These are phyloP conservation scores for Papilio aristodemus DNA, from an alignment of 1,140 invertebrate genomes.

Conservation along the genomic window DNA sequence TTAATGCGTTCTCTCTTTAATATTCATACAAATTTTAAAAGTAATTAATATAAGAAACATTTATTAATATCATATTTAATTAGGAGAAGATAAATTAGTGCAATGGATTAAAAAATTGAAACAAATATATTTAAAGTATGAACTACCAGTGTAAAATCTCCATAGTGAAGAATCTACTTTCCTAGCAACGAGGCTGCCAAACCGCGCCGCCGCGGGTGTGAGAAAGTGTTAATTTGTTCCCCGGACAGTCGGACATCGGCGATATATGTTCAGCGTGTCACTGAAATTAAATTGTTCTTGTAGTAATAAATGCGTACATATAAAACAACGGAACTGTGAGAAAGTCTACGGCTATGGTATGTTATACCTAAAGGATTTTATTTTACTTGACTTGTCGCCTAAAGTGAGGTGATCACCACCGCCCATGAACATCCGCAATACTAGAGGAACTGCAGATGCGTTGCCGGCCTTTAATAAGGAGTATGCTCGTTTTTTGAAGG, in stretches of 20 bases:
- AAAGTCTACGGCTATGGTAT: slow-evolving; percentile 40
- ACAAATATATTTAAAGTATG: too few species aligned
- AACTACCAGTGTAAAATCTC: not conserved
- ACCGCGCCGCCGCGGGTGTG: slow-evolving; percentile 38
- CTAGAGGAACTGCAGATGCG: too few species aligned
- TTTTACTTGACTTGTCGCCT: not conserved
- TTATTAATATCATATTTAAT: too few species aligned
- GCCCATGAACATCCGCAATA: too few species aligned
- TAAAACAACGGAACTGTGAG: slow-evolving; percentile 41
- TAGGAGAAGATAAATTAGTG: too few species aligned
- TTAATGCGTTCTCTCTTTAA: too few species aligned
- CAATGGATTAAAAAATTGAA: too few species aligned
- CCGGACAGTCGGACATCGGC: slow-evolving; percentile 42
- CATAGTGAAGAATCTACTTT: slow-evolving; percentile 7
- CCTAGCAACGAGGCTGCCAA: slow-evolving; percentile 16
- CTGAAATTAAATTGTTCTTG: slow-evolving; percentile 61
- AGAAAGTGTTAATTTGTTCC: slow-evolving; percentile 60
- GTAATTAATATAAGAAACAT: too few species aligned
- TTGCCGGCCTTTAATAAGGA: too few species aligned
- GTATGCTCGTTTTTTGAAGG: too few species aligned
- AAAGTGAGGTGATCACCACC: too few species aligned
- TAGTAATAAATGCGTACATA: slow-evolving; percentile 59
- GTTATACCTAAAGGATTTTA: not conserved
- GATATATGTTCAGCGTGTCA: slow-evolving; percentile 50
- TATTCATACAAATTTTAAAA: too few species aligned